phyloP scores from a whole-genome alignment of 1,140 invertebrate genomes.

The Drosophila mauritiana region DNA sequence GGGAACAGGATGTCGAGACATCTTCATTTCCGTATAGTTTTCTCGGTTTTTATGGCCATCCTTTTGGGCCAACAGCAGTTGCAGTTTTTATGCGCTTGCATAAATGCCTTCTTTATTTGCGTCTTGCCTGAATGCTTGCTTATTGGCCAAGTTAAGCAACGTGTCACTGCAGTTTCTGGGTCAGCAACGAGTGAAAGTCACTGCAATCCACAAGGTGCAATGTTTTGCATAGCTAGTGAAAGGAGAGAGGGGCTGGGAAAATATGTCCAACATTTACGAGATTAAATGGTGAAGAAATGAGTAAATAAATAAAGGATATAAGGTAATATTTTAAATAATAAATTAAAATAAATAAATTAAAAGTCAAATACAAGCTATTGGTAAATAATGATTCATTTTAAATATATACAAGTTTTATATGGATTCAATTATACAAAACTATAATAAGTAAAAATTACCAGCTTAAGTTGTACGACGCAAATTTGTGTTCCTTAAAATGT shows the following conservation, averaged over 20 bases:
- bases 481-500: no score
- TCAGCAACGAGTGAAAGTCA: constrained; percentile 69
- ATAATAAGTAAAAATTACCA: no score
- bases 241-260: constrained; percentile 1
- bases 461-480: no score
- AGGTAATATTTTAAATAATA: no score
- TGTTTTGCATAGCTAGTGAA: constrained; percentile 40
- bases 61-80: constrained; percentile 55
- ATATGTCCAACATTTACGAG: neutral
- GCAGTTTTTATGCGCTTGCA: constrained; percentile 73
- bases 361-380: no score
- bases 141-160: constrained; percentile 42
- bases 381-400: no score
- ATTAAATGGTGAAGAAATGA: neutral
- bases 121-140: constrained; percentile 19
- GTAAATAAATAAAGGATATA: no score
- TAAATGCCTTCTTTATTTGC: constrained; percentile 50
- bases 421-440: no score
- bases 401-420: no score
- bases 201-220: constrained; percentile 64
- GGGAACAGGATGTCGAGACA: constrained; percentile 63
- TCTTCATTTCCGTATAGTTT: constrained; percentile 69
- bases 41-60: constrained; percentile 51
- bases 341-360: no score
- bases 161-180: constrained; percentile 59